These are phyloP conservation scores for Lochmaea capreae DNA, from an alignment of 2,888 invertebrate species.

Conservation along the genomic window DNA sequence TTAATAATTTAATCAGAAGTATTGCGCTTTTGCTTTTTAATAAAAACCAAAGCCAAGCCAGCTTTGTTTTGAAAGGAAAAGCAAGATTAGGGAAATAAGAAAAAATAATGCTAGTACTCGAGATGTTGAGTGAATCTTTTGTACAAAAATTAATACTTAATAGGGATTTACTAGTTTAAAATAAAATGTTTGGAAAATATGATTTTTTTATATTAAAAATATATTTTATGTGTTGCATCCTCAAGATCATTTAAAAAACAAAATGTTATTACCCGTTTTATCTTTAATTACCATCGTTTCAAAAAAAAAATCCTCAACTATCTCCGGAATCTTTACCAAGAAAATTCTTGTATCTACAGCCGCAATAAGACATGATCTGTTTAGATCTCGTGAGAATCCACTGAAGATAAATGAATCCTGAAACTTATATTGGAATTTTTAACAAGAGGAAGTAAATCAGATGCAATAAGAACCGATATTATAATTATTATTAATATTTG, in stretches of 20 bases:
- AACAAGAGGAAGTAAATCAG: no score
- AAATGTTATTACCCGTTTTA: background rate
- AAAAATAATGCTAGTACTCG: slow-evolving; percentile 2
- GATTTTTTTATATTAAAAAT: no score
- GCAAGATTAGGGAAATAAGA: slow-evolving; percentile 24
- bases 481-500: no score
- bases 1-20: slow-evolving; percentile 51
- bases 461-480: no score
- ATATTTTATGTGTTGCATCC: no score
- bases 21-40: slow-evolving; percentile 44
- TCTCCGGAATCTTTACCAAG: background rate
- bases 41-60: slow-evolving; percentile 22
- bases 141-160: background rate
- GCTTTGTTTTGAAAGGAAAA: slow-evolving; percentile 3
- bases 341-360: background rate
- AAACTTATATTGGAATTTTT: background rate
- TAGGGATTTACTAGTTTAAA: background rate
- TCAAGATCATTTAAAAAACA: background rate
- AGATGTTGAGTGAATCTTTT: background rate
- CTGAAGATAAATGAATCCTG: background rate
- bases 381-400: background rate
- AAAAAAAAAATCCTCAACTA: background rate
- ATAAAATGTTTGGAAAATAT: background rate
- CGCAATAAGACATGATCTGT: background rate
- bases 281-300: background rate